Percentiles rank a stretch among this genome's conserved stretches.
These are phyloP conservation scores for Planiliza haematocheilus DNA, from an alignment of 2,113 vertebrate species.

Conservation along the genomic window DNA sequence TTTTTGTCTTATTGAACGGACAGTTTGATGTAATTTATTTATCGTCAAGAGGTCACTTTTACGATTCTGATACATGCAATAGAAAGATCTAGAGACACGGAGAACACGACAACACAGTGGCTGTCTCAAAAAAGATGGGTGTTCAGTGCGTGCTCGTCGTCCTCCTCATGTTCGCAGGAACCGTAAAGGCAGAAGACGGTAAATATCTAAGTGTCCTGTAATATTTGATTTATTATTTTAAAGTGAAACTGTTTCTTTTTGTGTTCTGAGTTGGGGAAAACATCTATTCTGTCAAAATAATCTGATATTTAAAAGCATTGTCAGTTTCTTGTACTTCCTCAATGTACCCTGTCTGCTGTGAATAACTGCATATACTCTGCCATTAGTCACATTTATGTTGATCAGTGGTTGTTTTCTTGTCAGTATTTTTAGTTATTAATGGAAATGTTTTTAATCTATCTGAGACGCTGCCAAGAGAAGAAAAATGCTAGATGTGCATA, in stretches of 20 bases:
- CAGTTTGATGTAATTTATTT: not conserved
- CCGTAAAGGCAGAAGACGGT: not conserved
- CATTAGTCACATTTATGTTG: fast-evolving
- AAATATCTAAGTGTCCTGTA: not conserved
- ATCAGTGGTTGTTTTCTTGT: not conserved
- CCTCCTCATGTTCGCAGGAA: slow-evolving; percentile 9
- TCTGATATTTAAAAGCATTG: fast-evolving
- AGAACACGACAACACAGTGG: fast-evolving
- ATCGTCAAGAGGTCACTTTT: fast-evolving
- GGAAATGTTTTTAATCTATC: fast-evolving
- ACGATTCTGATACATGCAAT: fast-evolving
- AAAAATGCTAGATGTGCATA: fast-evolving
- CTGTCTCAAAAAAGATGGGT: slow-evolving; percentile 13
- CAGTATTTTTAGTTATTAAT: fast-evolving
- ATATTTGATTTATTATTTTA: fast-evolving
- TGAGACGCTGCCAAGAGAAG: fast-evolving
- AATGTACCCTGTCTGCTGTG: fast-evolving
- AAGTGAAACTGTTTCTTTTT: fast-evolving
- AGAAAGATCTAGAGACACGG: not conserved
- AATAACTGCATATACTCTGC: not conserved
- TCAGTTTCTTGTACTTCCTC: not conserved
- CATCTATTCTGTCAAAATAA: fast-evolving
- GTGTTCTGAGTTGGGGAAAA: not conserved
- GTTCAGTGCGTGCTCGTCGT: not conserved
- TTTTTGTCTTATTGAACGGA: not conserved